These are phyloP conservation scores for Miltochrista miniata DNA, from an alignment of 2,888 invertebrate genomes.

Conservation along the genomic window DNA sequence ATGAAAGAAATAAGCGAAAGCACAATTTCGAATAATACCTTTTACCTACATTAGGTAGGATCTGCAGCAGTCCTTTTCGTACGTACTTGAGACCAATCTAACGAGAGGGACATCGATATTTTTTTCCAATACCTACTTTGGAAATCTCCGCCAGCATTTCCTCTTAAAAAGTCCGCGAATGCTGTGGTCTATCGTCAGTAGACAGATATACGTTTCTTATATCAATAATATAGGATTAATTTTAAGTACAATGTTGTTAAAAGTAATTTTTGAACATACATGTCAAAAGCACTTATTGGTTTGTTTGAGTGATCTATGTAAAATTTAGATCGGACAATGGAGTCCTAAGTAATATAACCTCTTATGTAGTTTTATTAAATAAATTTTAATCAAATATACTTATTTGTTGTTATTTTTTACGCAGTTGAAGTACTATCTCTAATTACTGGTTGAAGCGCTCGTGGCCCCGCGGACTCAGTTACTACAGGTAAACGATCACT, in stretches of 20 bases:
- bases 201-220: conserved; percentile 45
- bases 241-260: conserved; percentile 82
- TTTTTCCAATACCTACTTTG: too few relatives aligned
- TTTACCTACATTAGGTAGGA: too few relatives aligned
- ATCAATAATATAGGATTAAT: conserved; percentile 69
- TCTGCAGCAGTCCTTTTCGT: too few relatives aligned
- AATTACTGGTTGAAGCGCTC: too few relatives aligned
- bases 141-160: too few relatives aligned
- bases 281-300: conserved; percentile 70
- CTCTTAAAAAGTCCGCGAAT: neutral
- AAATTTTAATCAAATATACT: conserved; percentile 64
- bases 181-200: conserved; percentile 9
- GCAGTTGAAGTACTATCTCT: too few relatives aligned
- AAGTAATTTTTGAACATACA: conserved; percentile 63
- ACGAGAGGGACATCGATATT: too few relatives aligned
- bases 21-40: too few relatives aligned
- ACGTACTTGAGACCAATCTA: too few relatives aligned
- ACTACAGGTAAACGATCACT: too few relatives aligned
- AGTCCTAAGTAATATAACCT: conserved; percentile 70
- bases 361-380: conserved; percentile 80
- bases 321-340: conserved; percentile 65
- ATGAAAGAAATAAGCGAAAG: too few relatives aligned
- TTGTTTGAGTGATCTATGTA: conserved; percentile 72
- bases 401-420: conserved; percentile 38
- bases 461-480: too few relatives aligned